phyloP scores from a whole-genome alignment of 1,140 invertebrate genomes.

The Bombus sylvicola region DNA sequence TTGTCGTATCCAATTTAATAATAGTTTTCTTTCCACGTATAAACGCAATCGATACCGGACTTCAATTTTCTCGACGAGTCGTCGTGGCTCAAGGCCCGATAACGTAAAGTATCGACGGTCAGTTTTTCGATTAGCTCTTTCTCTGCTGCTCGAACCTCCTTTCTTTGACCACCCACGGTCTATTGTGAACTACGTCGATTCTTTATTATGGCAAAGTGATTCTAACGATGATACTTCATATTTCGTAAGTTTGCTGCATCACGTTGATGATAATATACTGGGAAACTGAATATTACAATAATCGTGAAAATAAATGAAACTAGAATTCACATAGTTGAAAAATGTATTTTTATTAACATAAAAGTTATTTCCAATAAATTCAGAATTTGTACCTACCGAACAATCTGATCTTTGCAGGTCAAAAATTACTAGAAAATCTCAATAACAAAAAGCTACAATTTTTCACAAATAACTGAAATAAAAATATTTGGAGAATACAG shows the following conservation, averaged over 20 bases:
- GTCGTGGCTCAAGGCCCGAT: not conserved
- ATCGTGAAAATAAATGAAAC: not conserved
- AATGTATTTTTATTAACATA: not conserved
- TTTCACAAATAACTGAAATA: no score
- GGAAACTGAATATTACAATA: not conserved
- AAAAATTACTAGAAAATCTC: not conserved
- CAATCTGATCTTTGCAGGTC: not conserved
- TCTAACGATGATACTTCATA: not conserved
- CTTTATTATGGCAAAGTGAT: not conserved
- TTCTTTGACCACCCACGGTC: not conserved
- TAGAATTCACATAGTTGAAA: not conserved
- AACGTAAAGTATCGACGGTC: slow-evolving; percentile 17
- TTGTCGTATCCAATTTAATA: slow-evolving; percentile 77
- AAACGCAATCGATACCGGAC: slow-evolving; percentile 52
- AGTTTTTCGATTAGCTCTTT: slow-evolving; percentile 8
- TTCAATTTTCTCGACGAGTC: slow-evolving; percentile 50
- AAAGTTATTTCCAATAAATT: not conserved
- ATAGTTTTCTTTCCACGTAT: slow-evolving; percentile 70
- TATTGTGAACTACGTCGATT: not conserved
- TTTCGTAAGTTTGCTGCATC: not conserved
- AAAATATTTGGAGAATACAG: no score
- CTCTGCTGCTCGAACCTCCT: not conserved
- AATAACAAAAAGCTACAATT: not conserved
- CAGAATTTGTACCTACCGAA: not conserved
- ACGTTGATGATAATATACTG: no score